Percentiles rank a stretch among this genome's conserved stretches.
Evolutionary conservation across 2,797 vertebrate species (phyloP).

Genomic region (Mastacembelus armatus): DNA sequence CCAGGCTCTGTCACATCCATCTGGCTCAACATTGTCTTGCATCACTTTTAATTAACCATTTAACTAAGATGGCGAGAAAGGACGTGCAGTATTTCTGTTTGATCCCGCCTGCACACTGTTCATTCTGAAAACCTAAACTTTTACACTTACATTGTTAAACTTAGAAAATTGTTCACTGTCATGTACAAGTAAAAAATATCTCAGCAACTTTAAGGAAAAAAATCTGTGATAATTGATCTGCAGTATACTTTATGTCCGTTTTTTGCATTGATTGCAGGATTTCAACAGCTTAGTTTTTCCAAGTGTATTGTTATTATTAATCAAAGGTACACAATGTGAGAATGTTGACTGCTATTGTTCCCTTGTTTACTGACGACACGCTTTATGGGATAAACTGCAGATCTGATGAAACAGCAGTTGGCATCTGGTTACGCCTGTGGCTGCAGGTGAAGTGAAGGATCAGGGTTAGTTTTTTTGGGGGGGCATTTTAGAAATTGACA

Average conservation of each 20-base stretch:
- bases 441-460: slow-evolving; percentile 6
- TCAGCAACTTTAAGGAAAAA: slow-evolving; percentile 17
- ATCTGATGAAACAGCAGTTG: neutral
- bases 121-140: slow-evolving; percentile 13
- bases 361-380: slow-evolving; percentile 13
- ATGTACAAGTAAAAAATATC: slow-evolving; percentile 1
- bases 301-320: slow-evolving; percentile 15
- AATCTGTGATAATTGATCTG: neutral
- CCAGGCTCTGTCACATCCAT: slow-evolving; percentile 14
- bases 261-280: slow-evolving; percentile 5
- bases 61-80: slow-evolving; percentile 21
- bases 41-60: slow-evolving; percentile 44
- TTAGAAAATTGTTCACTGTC: slow-evolving; percentile 13
- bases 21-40: slow-evolving; percentile 11
- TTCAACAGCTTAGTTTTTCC: slow-evolving; percentile 23
- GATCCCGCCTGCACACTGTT: slow-evolving; percentile 8
- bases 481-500: slow-evolving; percentile 18
- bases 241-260: too few relatives aligned
- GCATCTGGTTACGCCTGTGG: slow-evolving; percentile 1
- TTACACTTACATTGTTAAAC: slow-evolving; percentile 5
- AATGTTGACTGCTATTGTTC: slow-evolving; percentile 18
- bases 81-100: slow-evolving; percentile 4
- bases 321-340: slow-evolving; percentile 39
- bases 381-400: slow-evolving; percentile 13
- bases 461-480: slow-evolving; percentile 8